These are phyloP conservation scores for Coecobrya sp. DNA, from an alignment of 2,888 invertebrate species.

Conservation along the genomic window DNA sequence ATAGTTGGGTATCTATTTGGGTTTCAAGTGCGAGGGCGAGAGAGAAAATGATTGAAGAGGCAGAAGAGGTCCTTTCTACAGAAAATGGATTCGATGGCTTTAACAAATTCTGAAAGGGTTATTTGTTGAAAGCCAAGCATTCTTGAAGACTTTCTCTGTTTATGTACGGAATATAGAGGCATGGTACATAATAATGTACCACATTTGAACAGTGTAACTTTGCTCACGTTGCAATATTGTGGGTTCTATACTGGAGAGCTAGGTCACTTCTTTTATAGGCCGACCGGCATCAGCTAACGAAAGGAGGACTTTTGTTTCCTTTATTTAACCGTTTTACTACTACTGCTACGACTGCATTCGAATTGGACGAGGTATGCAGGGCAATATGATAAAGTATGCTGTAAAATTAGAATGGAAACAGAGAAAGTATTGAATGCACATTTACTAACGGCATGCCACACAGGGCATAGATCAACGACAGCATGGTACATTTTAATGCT, in stretches of 20 bases:
- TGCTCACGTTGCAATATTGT: too few relatives aligned
- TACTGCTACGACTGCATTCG: too few relatives aligned
- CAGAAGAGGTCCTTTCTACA: constrained; percentile 9
- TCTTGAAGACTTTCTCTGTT: not conserved
- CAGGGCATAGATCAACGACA: not conserved
- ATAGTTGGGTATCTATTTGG: not conserved
- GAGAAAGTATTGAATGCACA: not conserved
- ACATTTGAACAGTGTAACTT: too few relatives aligned
- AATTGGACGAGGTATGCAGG: not conserved
- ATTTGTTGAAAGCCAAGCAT: not conserved
- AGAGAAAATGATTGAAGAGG: constrained; percentile 44
- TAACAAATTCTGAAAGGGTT: too few relatives aligned
- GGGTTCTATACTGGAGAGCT: too few relatives aligned
- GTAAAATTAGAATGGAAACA: not conserved
- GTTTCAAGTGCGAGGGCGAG: not conserved
- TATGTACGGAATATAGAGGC: not conserved
- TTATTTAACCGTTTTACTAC: too few relatives aligned
- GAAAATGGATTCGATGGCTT: not conserved
- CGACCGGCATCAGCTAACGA: too few relatives aligned
- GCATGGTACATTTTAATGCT: constrained; percentile 8
- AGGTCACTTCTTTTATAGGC: too few relatives aligned
- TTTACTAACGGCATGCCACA: not conserved
- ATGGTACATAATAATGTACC: not conserved
- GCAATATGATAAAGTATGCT: not conserved
- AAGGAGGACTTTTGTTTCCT: too few relatives aligned